Evolutionary conservation across 2,888 invertebrate species (phyloP), one percentile per base, ranked within the genome.

Genomic region (Drosophila borborema): DNA sequence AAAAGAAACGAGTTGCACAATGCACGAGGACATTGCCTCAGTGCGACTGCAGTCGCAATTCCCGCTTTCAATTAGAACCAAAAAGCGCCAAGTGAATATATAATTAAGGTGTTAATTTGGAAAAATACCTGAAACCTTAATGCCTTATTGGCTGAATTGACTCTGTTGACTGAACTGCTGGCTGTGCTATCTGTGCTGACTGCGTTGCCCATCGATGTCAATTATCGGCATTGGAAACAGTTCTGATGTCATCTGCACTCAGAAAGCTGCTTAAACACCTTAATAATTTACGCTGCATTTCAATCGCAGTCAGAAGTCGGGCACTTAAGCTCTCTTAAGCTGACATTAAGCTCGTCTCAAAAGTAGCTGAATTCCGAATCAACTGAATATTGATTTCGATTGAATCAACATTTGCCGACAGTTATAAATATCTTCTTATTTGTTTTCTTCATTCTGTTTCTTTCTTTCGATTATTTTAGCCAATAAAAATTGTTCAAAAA

Each of bases 171-270:
- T 34, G 18, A 34, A 12, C n/a, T n/a, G 34, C 28, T 38, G 38
- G 14, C n/a, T n/a, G n/a, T 41, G n/a, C n/a, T n/a, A n/a, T n/a
- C n/a, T n/a, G n/a, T n/a, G 28, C 14, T 12, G 34, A 12, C 36
- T 12, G 51, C 48, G 31, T n/a, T 10, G 12, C 7, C 8, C 36
- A 48, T 41, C 10, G 7, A 10, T 28, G 2, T 54, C 34, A 51
- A 65, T 70, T 59, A 60, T 38, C 60, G 36, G 16, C 31, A 16
- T n/a, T n/a, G n/a, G n/a, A n/a, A n/a, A n/a, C 41, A 59, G 72
- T 34, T 36, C 51, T 51, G 51, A 51, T 51, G 51, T 51, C 51
- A 51, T 51, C 51, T 51, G 51, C 51, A 10, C 10, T n/a, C 34
- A 18, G 51, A 12, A 6, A 28, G 10, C 48, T n/a, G n/a, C 49